phyloP scores from a whole-genome alignment of 2,888 invertebrate species.

The Ichneumoninae sp. region DNA sequence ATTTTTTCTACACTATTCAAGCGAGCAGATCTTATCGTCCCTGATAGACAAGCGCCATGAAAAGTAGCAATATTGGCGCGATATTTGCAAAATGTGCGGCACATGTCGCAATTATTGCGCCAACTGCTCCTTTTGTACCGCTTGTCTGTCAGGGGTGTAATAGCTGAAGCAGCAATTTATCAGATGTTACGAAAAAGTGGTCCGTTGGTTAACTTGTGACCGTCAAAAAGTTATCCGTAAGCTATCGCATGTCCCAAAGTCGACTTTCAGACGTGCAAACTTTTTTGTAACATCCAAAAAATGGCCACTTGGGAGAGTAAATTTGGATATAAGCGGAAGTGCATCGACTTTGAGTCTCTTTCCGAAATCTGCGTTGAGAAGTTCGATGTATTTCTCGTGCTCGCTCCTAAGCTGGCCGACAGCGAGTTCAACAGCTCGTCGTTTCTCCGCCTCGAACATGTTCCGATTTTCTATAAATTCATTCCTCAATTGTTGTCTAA shows the following conservation, averaged over 20 bases:
- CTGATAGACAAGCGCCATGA: too few relatives aligned
- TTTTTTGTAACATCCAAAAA: too few relatives aligned
- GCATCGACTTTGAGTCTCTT: constrained; percentile 70
- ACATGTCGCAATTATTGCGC: too few relatives aligned
- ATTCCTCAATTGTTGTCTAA: constrained; percentile 66
- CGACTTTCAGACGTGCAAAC: too few relatives aligned
- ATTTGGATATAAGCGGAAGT: not conserved
- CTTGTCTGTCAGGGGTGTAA: too few relatives aligned
- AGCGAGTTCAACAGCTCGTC: constrained; percentile 68
- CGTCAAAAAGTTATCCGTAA: too few relatives aligned
- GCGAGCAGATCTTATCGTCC: not conserved
- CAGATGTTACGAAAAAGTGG: too few relatives aligned
- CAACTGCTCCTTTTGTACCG: too few relatives aligned
- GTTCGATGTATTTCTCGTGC: constrained; percentile 69
- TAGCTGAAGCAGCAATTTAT: not conserved
- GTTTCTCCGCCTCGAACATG: constrained; percentile 75
- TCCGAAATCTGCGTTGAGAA: constrained; percentile 68
- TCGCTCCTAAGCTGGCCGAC: constrained; percentile 65
- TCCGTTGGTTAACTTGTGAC: too few relatives aligned
- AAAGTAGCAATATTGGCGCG: too few relatives aligned
- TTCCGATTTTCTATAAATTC: constrained; percentile 70
- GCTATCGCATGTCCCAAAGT: too few relatives aligned
- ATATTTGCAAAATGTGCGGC: too few relatives aligned
- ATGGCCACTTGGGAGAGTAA: not conserved
- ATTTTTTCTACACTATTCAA: not conserved